phyloP scores from a whole-genome alignment of 1,140 invertebrate genomes.

The Panonychus citri region DNA sequence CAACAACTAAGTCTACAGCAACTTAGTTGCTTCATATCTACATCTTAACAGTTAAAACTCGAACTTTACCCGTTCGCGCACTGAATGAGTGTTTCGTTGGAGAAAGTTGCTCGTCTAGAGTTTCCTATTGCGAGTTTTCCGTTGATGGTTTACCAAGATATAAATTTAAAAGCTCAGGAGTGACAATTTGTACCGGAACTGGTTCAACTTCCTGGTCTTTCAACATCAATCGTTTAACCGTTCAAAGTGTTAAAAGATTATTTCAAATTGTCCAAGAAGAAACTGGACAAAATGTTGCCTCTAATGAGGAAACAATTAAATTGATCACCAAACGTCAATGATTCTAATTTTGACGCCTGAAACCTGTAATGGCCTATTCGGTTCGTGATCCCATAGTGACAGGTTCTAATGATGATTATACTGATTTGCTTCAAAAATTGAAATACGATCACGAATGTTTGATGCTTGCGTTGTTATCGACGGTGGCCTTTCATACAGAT shows the following conservation, averaged over 20 bases:
- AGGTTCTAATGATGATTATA: constrained; percentile 22
- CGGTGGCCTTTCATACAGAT: constrained; percentile 73
- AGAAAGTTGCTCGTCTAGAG: constrained; percentile 74
- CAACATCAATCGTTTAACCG: constrained; percentile 73
- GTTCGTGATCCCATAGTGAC: constrained; percentile 63
- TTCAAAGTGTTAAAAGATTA: constrained; percentile 38
- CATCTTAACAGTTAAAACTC: too few species aligned
- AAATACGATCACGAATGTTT: constrained; percentile 65
- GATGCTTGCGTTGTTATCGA: constrained; percentile 90
- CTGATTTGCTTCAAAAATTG: constrained; percentile 33
- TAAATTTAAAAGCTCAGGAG: constrained; percentile 81
- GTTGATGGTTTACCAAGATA: constrained; percentile 42
- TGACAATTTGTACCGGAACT: constrained; percentile 86
- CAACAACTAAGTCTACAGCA: too few species aligned
- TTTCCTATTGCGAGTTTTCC: constrained; percentile 62
- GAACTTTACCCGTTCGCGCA: constrained; percentile 50
- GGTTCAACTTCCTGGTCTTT: constrained; percentile 94
- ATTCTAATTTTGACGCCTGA: constrained; percentile 46
- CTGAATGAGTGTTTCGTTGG: constrained; percentile 88
- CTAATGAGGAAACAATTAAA: constrained; percentile 32
- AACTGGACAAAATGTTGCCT: constrained; percentile 17
- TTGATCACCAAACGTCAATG: constrained; percentile 49
- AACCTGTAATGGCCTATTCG: constrained; percentile 54
- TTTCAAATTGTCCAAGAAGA: constrained; percentile 17
- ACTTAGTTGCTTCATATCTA: too few species aligned